These are phyloP conservation scores for Dolichoris vasculosae DNA, from an alignment of 1,140 invertebrate species.

Conservation along the genomic window DNA sequence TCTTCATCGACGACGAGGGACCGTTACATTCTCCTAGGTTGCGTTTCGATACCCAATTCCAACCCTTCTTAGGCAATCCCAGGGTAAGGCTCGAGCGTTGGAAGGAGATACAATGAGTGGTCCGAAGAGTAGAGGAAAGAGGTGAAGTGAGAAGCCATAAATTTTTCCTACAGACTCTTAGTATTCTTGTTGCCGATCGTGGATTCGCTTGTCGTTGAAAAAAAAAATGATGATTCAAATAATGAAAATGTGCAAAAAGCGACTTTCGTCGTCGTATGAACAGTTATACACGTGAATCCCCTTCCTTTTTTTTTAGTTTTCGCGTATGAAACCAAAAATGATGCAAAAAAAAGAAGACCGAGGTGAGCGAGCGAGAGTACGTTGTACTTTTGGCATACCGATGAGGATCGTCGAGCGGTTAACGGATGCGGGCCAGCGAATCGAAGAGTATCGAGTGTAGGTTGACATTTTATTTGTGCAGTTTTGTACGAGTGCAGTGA, in stretches of 20 bases:
- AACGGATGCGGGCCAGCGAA: neutral
- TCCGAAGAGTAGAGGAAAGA: constrained; percentile 13
- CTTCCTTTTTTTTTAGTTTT: constrained; percentile 47
- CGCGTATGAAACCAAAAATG: constrained; percentile 37
- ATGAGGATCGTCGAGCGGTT: neutral
- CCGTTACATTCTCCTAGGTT: constrained; percentile 45
- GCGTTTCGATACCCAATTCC: constrained; percentile 30
- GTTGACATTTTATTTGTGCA: constrained; percentile 35
- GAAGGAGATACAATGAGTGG: neutral
- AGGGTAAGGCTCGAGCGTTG: constrained; percentile 35
- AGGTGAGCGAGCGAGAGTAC: neutral
- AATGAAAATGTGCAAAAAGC: constrained; percentile 28
- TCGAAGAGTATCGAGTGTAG: constrained; percentile 17
- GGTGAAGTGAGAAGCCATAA: constrained; percentile 39
- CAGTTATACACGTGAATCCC: constrained; percentile 52
- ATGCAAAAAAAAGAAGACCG: neutral
- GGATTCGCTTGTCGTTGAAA: constrained; percentile 38
- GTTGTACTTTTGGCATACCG: neutral
- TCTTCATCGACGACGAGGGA: constrained; percentile 41
- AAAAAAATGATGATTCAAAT: constrained; percentile 30
- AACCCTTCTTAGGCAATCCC: constrained; percentile 28
- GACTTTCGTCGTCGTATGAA: constrained; percentile 50
- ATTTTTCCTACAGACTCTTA: constrained; percentile 46
- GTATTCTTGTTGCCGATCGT: constrained; percentile 49
- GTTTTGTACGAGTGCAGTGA: constrained; percentile 42